Conservation (phyloP, 2,113 vertebrate genomes). For the Gadus macrocephalus region DNA sequence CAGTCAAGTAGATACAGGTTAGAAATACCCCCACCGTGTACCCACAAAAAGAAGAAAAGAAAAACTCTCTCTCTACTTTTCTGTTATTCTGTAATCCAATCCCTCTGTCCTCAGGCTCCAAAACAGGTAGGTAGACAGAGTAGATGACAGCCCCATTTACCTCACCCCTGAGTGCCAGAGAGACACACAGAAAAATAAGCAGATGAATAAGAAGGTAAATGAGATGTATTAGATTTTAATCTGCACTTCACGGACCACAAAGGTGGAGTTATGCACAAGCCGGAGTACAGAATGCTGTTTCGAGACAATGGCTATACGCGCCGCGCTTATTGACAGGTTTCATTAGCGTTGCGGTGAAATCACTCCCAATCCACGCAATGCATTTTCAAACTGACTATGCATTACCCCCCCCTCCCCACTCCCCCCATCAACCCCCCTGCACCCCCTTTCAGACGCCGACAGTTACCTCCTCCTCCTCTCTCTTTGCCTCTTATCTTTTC, state of each 20-base stretch:
- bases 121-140: conserved; percentile 53
- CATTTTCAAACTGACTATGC: too few species aligned
- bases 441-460: conserved; percentile 18
- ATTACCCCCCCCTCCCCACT: too few species aligned
- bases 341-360: conserved; percentile 55
- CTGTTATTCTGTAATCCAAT: conserved; percentile 63
- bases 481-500: conserved; percentile 56
- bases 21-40: conserved; percentile 43
- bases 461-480: conserved; percentile 33
- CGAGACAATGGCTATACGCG: conserved; percentile 42
- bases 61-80: conserved; percentile 13
- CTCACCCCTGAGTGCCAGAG: conserved; percentile 50
- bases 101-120: conserved; percentile 55
- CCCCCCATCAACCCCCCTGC: conserved; percentile 56
- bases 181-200: conserved; percentile 42
- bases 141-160: conserved; percentile 62
- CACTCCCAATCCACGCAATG: conserved; percentile 38
- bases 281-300: conserved; percentile 33
- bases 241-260: conserved; percentile 55
- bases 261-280: conserved; percentile 51
- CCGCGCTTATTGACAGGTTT: conserved; percentile 64
- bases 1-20: conserved; percentile 59
- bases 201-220: conserved; percentile 42
- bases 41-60: conserved; percentile 8
- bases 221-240: conserved; percentile 67